Evolutionary conservation across 53 echinoderm and acorn worm genomes (phyloP).

Genomic region (Apostichopus leukothele): DNA sequence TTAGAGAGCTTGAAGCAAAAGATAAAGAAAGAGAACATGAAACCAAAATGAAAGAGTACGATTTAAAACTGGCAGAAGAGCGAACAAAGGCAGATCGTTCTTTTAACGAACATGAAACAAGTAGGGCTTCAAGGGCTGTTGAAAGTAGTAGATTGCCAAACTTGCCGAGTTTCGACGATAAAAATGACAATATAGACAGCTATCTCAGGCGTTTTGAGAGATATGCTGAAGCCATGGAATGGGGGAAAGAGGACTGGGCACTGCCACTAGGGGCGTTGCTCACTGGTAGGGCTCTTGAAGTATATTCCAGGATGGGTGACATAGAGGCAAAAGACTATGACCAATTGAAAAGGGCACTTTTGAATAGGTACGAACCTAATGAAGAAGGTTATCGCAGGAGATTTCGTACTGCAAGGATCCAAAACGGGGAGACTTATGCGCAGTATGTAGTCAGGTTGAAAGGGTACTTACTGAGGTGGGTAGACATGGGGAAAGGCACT

Average conservation of each 20-base stretch:
- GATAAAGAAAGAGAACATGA: no score
- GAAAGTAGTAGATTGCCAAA: constrained; percentile 8
- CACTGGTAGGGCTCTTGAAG: constrained; percentile 51
- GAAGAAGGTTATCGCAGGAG: constrained; percentile 45
- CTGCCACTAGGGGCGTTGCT: constrained; percentile 39
- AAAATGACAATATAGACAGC: constrained; percentile 44
- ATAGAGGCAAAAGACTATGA: constrained; percentile 22
- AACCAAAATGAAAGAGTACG: no score
- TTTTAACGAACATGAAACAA: no score
- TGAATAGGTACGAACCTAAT: constrained; percentile 25
- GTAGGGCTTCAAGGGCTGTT: no score
- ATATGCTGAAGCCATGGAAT: constrained; percentile 43
- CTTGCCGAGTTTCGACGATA: constrained; percentile 38
- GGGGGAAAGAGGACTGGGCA: constrained; percentile 43
- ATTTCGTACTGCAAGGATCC: constrained; percentile 35
- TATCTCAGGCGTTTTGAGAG: constrained; percentile 52
- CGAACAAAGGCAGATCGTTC: no score
- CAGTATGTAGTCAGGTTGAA: constrained; percentile 34
- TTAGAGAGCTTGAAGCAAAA: no score
- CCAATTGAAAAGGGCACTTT: constrained; percentile 31
- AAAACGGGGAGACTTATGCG: constrained; percentile 33
- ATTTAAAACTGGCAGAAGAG: no score
- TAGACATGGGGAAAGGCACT: background rate
- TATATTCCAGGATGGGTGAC: constrained; percentile 44
- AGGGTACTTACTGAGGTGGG: constrained; percentile 47